Conservation (phyloP, 1,140 invertebrate species). For the Pristionchus pacificus region DNA sequence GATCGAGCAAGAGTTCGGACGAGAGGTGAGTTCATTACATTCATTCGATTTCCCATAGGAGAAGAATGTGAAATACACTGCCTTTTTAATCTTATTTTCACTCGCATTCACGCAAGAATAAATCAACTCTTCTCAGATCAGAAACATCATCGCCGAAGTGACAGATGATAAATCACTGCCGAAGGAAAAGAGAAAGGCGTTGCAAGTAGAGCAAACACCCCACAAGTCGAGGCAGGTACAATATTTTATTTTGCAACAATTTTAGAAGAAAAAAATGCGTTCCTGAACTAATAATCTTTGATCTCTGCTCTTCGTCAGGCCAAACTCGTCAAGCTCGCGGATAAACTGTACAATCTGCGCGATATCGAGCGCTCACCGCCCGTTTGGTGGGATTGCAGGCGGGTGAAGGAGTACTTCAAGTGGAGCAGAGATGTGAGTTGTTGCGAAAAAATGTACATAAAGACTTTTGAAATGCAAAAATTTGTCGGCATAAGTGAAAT, state of each 20-base stretch:
- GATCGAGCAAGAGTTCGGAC: slow-evolving; percentile 69
- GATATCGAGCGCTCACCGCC: slow-evolving; percentile 69
- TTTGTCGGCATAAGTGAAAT: too few relatives aligned
- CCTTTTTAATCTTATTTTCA: too few relatives aligned
- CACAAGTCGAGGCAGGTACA: slow-evolving; percentile 57
- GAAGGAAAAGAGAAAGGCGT: slow-evolving; percentile 68
- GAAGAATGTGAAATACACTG: background rate
- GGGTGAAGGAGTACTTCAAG: slow-evolving; percentile 70
- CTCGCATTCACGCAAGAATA: background rate
- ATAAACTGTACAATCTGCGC: slow-evolving; percentile 79
- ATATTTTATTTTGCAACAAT: too few relatives aligned
- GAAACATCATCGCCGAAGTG: slow-evolving; percentile 67
- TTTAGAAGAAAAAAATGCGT: too few relatives aligned
- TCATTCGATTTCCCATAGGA: background rate
- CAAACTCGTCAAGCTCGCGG: slow-evolving; percentile 77
- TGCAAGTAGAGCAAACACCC: slow-evolving; percentile 70
- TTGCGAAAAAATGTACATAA: too few relatives aligned
- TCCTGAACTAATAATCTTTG: too few relatives aligned
- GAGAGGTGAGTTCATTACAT: slow-evolving; percentile 60
- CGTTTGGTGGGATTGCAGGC: slow-evolving; percentile 59
- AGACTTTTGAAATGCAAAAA: too few relatives aligned
- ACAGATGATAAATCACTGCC: slow-evolving; percentile 75
- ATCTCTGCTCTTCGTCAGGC: too few relatives aligned
- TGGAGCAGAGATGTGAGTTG: too few relatives aligned
- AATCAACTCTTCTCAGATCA: slow-evolving; percentile 16